Base-by-base conservation (phyloP, 2,888 invertebrate genomes). In the Pristionchus exspectatus region DNA sequence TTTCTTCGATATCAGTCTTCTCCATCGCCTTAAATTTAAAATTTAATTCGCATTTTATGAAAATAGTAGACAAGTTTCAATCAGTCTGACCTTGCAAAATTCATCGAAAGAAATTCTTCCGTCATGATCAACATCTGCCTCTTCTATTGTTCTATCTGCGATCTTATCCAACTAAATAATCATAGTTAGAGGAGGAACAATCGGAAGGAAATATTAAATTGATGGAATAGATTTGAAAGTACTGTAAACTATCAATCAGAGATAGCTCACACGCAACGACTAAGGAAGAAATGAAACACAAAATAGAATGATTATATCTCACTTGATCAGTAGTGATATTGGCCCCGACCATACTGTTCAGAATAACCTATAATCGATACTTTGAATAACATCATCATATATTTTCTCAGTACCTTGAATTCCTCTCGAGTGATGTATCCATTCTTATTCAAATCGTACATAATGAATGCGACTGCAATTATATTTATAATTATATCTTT, bases 311-410 rank as follows among this genome's bases (percentile, higher is more conserved):
- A 59, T 59, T n/a, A n/a, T 38, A 5, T 33, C 56, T 59, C 50
- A 97, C 97, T 97, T 97, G 94, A 97, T 96, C 96, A 87, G 96
- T 95, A 18, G 96, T 96, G 87, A 96, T 99, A 95, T 99, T 99
- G 3, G 98, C 98, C 87, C 99, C 99, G 90, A 99, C 99, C 99
- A 99, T 99, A 98, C 99, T 99, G 95, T 99, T 98, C 30, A 99
- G 96, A 93, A 99, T 98, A 63, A 88, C 88, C 88, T 88, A 24
- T 10, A 88, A 72, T 69, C 30, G 14, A 50, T 50, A 9, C 14
- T 18, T 77, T 44, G 16, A 77, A 18, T 77, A 50, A n/a, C 54
- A 0, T 63, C 38, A 18, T 24, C 38, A 66, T 18, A 18, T 21
- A 14, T 24, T 38, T 66, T 27, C 50, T 30, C 24, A 27, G 10